phyloP scores from a whole-genome alignment of 2,113 vertebrate species.

The Lepus americanus region DNA sequence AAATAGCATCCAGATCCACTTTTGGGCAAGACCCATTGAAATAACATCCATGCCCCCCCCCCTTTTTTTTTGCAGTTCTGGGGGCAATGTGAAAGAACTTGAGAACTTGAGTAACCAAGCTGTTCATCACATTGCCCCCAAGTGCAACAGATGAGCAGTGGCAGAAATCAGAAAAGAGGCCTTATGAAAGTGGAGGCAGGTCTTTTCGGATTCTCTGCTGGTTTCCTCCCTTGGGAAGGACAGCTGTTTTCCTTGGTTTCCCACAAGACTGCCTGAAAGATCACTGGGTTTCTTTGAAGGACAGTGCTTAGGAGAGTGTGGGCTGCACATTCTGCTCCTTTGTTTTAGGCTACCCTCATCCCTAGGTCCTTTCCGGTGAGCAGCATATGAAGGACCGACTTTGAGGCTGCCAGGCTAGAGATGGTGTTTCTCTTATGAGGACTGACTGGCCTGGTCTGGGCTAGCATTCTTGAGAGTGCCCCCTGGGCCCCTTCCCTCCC shows the following conservation, averaged over 20 bases:
- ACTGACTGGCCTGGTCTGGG: not conserved
- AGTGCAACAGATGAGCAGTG: constrained; percentile 15
- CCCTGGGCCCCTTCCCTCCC: not conserved
- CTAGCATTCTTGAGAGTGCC: not conserved
- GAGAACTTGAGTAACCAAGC: not conserved
- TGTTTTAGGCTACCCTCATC: not conserved
- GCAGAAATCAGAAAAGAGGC: not conserved
- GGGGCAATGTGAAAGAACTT: not conserved
- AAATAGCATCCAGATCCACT: too few relatives aligned
- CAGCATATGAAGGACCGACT: not conserved
- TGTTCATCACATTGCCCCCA: not conserved
- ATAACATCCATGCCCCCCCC: too few relatives aligned
- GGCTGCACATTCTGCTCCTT: not conserved
- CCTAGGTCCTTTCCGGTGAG: not conserved
- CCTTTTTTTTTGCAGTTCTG: not conserved
- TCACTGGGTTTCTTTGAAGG: not conserved
- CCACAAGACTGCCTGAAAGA: not conserved
- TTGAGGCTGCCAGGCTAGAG: not conserved
- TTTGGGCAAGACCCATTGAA: too few relatives aligned
- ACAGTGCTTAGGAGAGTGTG: not conserved
- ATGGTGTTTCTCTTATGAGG: not conserved
- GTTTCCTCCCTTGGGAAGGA: not conserved
- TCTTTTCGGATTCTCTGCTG: not conserved
- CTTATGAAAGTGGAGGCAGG: not conserved
- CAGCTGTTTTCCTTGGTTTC: not conserved